Evolutionary conservation across 2,113 vertebrate species (phyloP).

Genomic region (Notechis scutatus): DNA sequence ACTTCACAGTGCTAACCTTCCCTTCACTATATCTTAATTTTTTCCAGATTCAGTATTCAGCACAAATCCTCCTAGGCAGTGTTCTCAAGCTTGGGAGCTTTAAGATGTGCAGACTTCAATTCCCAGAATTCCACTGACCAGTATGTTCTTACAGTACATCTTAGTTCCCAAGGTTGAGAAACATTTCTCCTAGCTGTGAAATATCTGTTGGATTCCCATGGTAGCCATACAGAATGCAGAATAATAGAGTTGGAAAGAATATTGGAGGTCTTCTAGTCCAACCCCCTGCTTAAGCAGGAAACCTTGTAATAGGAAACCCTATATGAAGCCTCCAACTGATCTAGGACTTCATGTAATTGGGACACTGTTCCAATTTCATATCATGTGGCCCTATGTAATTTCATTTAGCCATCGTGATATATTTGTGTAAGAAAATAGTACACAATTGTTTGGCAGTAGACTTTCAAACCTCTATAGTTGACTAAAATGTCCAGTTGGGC

Average conservation of each 20-base stretch:
- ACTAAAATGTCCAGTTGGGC: slow-evolving; percentile 3
- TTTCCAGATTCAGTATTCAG: background rate
- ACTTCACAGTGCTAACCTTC: background rate
- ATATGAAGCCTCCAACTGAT: background rate
- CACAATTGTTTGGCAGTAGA: background rate
- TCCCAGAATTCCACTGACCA: background rate
- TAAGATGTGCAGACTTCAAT: background rate
- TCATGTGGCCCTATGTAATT: background rate
- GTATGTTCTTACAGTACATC: background rate
- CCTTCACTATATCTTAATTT: background rate
- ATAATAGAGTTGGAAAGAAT: no score
- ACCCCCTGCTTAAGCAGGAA: no score
- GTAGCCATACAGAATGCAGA: background rate
- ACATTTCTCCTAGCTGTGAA: background rate
- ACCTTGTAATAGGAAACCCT: no score
- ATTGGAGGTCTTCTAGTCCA: no score
- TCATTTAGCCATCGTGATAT: background rate
- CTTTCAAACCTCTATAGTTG: slow-evolving; percentile 1
- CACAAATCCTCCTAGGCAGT: background rate
- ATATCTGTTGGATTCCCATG: background rate
- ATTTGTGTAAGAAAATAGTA: background rate
- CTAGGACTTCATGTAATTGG: background rate
- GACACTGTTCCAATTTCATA: background rate
- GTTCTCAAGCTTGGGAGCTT: background rate
- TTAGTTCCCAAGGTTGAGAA: background rate